Evolutionary conservation across 2,797 vertebrate species (phyloP).

Genomic region (Rhadinocentrus ornatus): DNA sequence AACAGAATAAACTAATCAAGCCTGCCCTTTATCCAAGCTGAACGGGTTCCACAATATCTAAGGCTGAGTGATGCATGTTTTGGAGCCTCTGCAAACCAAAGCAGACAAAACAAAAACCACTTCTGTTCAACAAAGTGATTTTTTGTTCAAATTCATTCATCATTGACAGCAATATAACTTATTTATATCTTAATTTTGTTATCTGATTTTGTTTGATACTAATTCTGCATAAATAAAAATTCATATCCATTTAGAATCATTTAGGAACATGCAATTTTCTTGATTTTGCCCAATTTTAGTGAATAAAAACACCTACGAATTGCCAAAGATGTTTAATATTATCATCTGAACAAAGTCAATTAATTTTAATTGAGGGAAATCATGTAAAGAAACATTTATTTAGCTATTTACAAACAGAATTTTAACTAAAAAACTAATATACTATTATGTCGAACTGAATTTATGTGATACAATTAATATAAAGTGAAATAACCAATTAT

Average conservation of each 20-base stretch:
- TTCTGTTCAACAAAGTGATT: background rate
- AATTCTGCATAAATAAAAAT: background rate
- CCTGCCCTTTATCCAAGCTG: conserved; percentile 25
- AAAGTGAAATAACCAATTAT: background rate
- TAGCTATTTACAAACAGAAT: background rate
- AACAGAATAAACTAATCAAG: conserved; percentile 31
- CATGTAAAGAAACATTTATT: background rate
- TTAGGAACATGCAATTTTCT: background rate
- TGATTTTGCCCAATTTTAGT: background rate
- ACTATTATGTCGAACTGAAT: no score
- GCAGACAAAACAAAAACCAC: background rate
- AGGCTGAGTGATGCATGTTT: background rate
- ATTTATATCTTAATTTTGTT: background rate
- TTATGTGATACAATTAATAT: no score
- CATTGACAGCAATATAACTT: background rate
- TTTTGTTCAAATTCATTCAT: background rate
- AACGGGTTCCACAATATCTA: conserved; percentile 17
- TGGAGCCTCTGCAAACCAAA: background rate
- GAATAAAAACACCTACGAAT: background rate
- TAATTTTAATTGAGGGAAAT: background rate
- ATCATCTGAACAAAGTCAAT: background rate
- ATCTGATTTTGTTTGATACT: background rate
- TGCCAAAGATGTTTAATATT: background rate
- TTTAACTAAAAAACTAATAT: no score
- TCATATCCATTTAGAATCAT: background rate